These are phyloP conservation scores for Balearica regulorum DNA, from an alignment of 2,797 vertebrate genomes.

Conservation along the genomic window DNA sequence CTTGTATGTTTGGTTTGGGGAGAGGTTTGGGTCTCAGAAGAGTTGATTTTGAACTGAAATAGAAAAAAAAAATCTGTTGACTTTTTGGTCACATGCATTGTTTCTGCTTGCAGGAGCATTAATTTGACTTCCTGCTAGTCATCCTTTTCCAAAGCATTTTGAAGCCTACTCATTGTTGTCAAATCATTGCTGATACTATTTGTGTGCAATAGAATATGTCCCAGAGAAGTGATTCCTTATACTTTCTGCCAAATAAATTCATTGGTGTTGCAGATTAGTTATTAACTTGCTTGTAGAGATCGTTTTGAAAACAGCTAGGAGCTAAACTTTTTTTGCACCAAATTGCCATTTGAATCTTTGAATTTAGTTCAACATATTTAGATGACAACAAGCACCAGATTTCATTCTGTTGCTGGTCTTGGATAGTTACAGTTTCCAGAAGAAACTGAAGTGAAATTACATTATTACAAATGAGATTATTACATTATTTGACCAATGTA, in stretches of 20 bases:
- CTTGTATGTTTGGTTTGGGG: neutral
- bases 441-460: neutral
- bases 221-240: neutral
- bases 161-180: neutral
- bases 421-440: neutral
- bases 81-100: neutral
- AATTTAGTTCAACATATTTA: neutral
- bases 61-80: neutral
- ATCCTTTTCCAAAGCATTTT: neutral
- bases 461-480: neutral
- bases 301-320: neutral
- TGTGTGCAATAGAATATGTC: neutral
- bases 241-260: neutral
- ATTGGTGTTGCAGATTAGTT: neutral
- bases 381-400: neutral
- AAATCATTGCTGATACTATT: neutral
- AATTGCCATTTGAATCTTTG: neutral
- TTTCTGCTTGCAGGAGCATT: constrained; percentile 2
- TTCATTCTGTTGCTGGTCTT: neutral
- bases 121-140: neutral
- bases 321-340: neutral
- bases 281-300: neutral
- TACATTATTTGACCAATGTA: neutral
- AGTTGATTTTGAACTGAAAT: neutral
- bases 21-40: neutral